Evolutionary conservation across 2,888 invertebrate genomes (phyloP).

Genomic region (Nesidiocoris tenuis): DNA sequence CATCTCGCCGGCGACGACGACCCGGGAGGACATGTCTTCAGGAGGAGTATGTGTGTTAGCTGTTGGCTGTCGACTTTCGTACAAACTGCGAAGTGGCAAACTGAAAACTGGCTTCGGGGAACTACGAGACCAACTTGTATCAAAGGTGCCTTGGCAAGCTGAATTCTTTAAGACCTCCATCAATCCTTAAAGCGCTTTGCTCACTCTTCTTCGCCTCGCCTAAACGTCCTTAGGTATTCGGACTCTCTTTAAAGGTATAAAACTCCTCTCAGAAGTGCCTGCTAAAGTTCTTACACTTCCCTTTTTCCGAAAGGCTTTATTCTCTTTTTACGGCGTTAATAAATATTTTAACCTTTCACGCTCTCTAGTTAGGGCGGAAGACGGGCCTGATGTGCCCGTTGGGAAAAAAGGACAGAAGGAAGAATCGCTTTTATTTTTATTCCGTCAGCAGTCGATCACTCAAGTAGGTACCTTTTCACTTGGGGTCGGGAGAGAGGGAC

Average conservation of each 20-base stretch:
- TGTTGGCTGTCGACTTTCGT: not conserved
- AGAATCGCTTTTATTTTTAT: not conserved
- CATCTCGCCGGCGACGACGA: not conserved
- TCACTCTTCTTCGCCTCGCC: not conserved
- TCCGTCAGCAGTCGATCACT: not conserved
- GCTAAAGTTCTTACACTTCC: conserved; percentile 22
- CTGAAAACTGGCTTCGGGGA: not conserved
- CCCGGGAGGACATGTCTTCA: not conserved
- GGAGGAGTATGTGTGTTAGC: not conserved
- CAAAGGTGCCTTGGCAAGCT: not conserved
- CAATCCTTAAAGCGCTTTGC: not conserved
- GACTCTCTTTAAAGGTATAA: conserved; percentile 29
- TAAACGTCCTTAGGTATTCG: not conserved
- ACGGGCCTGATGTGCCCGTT: too few relatives aligned
- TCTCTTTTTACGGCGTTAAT: not conserved
- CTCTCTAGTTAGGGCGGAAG: not conserved
- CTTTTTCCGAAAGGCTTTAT: conserved; percentile 1
- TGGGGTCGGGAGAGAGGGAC: not conserved
- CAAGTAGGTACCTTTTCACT: not conserved
- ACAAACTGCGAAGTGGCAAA: not conserved
- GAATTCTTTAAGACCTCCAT: not conserved
- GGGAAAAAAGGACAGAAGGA: not conserved
- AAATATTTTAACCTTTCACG: not conserved
- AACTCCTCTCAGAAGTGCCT: conserved; percentile 20
- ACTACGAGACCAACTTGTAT: not conserved